Percentiles rank a stretch among this genome's conserved stretches.
Conservation (phyloP, 2,888 invertebrate species). For the Trimorus sp. region DNA sequence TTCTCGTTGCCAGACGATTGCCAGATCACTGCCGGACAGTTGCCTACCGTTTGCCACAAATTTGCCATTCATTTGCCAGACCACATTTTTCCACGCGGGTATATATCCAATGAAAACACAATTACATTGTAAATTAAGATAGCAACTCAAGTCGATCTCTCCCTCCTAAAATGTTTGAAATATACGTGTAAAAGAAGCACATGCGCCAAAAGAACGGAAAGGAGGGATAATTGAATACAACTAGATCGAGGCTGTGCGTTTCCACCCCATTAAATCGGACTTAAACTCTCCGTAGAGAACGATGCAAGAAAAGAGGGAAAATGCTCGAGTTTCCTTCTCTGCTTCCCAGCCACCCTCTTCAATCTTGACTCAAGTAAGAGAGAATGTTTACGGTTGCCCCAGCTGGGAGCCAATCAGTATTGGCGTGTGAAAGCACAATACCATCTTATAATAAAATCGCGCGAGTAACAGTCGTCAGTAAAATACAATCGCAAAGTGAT, state of each 20-base stretch:
- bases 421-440: conserved; percentile 68
- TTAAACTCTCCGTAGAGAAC: conserved; percentile 74
- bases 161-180: background rate
- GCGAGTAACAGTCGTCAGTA: conserved; percentile 31
- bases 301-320: conserved; percentile 53
- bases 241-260: conserved; percentile 81
- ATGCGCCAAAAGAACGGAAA: conserved; percentile 61
- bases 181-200: conserved; percentile 44
- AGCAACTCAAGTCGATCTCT: too few relatives aligned
- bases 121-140: too few relatives aligned
- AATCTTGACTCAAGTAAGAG: conserved; percentile 68
- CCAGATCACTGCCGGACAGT: too few relatives aligned
- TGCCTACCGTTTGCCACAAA: conserved; percentile 49
- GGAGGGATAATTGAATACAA: conserved; percentile 82
- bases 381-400: conserved; percentile 80
- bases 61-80: conserved; percentile 33
- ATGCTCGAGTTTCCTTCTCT: conserved; percentile 49
- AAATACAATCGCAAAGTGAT: conserved; percentile 62
- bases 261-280: conserved; percentile 81
- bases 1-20: conserved; percentile 65
- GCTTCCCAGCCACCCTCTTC: conserved; percentile 54
- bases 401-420: conserved; percentile 80
- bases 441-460: conserved; percentile 76
- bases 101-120: too few relatives aligned
- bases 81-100: too few relatives aligned